Evolutionary conservation across 2,797 vertebrate genomes (phyloP), one percentile per base, ranked within the genome.

Genomic region (Holocentrus rufus): DNA sequence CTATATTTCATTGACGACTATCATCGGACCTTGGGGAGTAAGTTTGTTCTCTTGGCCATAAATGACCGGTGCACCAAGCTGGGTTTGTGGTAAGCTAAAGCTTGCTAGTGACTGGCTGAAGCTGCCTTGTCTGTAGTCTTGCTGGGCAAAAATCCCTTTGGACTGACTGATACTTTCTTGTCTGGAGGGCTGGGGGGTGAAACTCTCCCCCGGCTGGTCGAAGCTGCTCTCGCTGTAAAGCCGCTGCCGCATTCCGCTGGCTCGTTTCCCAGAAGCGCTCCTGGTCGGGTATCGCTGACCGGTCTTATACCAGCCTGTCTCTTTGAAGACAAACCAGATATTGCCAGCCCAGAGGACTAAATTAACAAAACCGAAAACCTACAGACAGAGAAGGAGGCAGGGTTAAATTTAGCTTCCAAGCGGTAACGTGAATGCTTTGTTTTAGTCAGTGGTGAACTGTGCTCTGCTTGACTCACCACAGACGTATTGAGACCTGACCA

Each of bases 301-400:
- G 0, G 96, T 96, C 86, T 97, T 97, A 80, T 99, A 97, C 96
- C 98, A 98, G 69, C 97, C 96, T 0, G 97, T 99, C 92, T 99
- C 98, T 92, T 99, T 99, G 91, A 98, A 98, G 85, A 98, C 98
- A 92, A 99, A 99, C 98, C 98, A 99, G 88, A 99, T 98, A 85
- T 99, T 99, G 85, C 98, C 98, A 82, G 94, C 95, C 98, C 98
- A 99, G 55, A 99, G 95, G 87, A 96, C 88, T 80, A 97, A 95
- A 79, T 99, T 99, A 82, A 98, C 92, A 85, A 97, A 99, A 80
- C 98, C 98, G 91, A 99, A 99, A 34, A 98, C 95, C 97, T 98
- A 79, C 3, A 78, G 73, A 74, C 1, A 85, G 36, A 77, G 83
- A 74, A 46, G 31, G 46, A 14, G 36, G 49, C 59, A 34, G 7